Evolutionary conservation across 1,140 invertebrate species (phyloP), one percentile per base, ranked within the genome.

Genomic region (Macrocentrus cingulum): DNA sequence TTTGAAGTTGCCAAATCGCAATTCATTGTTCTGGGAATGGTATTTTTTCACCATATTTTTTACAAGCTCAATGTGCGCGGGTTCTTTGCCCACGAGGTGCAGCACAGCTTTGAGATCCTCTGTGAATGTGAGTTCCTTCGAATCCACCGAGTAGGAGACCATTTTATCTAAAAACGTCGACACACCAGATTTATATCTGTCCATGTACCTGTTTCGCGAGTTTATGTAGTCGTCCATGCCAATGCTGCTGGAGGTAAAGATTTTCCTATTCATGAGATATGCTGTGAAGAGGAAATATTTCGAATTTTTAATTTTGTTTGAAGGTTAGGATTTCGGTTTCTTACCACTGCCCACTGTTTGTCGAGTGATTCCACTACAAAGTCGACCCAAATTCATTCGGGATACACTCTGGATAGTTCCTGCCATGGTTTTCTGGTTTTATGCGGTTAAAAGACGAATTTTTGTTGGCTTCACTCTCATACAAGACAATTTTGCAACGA

Each of bases 31-130:
- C 70, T 91, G 88, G n/a, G 74, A 66, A 63, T 89, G 84, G 68
- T 89, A 94, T 61, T 85, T 87, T 71, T 82, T 80, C 37, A 91
- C 72, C 88, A 91, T 91, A 59, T 84, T 79, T 3, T 79, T 52
- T 1, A 89, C 58, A n/a, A 92, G 68, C 1, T 85, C 66, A 4
- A 90, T 59, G 71, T 93, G 89, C 42, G 83, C 67, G 8, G 79
- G 74, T 11, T 69, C 77, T 36, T 82, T 80, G 46, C 87, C 81
- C 11, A 82, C 80, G 23, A 92, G 71, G 69, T 91, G 86, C 6
- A 90, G 69, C 83, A 92, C 88, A 68, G 90, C 89, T 71, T 92
- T 92, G 4, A 94, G 75, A 77, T 94, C 91, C 77, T 92, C 91
- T 5, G 90, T 91, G 65, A 92, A 93, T 60, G 93, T 83, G 80